Evolutionary conservation across 2,888 invertebrate species (phyloP).

Genomic region (Epirrhoe alternata): DNA sequence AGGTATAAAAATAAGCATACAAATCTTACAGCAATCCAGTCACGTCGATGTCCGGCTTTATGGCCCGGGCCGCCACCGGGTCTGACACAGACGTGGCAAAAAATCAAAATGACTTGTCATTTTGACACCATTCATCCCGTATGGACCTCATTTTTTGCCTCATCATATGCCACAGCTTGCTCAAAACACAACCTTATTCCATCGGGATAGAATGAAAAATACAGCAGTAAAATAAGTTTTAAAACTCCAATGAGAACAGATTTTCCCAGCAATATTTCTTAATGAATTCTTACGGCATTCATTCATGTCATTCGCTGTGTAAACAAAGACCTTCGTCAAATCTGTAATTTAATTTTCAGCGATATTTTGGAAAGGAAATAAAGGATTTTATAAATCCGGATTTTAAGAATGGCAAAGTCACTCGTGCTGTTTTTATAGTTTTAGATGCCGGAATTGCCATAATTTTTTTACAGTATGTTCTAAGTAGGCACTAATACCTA

Average conservation of each 20-base stretch:
- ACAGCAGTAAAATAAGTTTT: constrained; percentile 12
- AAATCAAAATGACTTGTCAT: constrained; percentile 77
- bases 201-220: constrained; percentile 47
- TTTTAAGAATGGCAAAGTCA: constrained; percentile 40
- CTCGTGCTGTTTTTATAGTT: constrained; percentile 39
- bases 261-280: constrained; percentile 74
- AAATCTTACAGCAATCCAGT: neutral
- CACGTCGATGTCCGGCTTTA: neutral
- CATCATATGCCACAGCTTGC: constrained; percentile 6
- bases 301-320: constrained; percentile 80
- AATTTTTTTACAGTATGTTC: neutral
- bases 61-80: constrained; percentile 48
- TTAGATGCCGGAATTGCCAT: neutral
- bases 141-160: constrained; percentile 60
- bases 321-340: constrained; percentile 78
- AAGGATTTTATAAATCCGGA: constrained; percentile 50
- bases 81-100: constrained; percentile 69
- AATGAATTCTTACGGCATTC: constrained; percentile 77
- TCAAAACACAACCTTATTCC: constrained; percentile 39
- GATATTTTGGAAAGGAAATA: constrained; percentile 52
- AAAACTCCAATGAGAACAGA: constrained; percentile 45
- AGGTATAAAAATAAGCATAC: no score
- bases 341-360: constrained; percentile 57
- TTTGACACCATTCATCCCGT: constrained; percentile 82
- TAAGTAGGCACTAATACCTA: no score